Evolutionary conservation across 2,888 invertebrate genomes (phyloP).

Genomic region (Caenorhabditis sp.): DNA sequence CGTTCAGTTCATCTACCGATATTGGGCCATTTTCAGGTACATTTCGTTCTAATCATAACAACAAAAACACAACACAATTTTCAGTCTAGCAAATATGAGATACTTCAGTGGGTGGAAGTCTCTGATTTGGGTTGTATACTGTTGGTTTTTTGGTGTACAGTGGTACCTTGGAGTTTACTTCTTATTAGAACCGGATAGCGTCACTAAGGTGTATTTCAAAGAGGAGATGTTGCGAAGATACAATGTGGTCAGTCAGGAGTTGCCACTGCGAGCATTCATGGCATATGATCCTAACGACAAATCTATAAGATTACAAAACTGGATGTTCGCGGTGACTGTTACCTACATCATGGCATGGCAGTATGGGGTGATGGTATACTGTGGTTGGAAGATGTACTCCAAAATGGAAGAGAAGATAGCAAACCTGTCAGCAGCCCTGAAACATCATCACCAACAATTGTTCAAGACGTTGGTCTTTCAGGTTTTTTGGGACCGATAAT

Average conservation of each 20-base stretch:
- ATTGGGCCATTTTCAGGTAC: constrained; percentile 9
- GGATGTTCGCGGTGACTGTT: background rate
- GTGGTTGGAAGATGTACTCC: constrained; percentile 6
- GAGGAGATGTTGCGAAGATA: background rate
- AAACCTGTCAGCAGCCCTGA: background rate
- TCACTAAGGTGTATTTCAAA: constrained; percentile 1
- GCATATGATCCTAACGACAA: background rate
- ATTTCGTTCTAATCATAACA: too few relatives aligned
- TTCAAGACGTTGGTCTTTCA: constrained; percentile 28
- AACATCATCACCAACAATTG: constrained; percentile 18
- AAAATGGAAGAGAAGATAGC: constrained; percentile 26
- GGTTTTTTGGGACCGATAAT: background rate
- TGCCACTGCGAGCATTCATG: background rate
- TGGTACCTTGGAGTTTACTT: background rate
- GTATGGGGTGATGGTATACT: constrained; percentile 16
- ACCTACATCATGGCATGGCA: background rate
- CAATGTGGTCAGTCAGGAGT: background rate
- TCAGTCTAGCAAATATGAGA: background rate
- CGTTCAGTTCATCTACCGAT: constrained; percentile 7
- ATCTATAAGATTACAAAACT: background rate
- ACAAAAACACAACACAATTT: too few relatives aligned
- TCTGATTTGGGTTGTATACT: constrained; percentile 2
- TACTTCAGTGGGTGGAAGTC: constrained; percentile 6
- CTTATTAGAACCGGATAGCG: background rate
- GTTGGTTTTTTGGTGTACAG: constrained; percentile 2